phyloP scores from a whole-genome alignment of 2,113 vertebrate genomes.

The Ammospiza caudacuta region DNA sequence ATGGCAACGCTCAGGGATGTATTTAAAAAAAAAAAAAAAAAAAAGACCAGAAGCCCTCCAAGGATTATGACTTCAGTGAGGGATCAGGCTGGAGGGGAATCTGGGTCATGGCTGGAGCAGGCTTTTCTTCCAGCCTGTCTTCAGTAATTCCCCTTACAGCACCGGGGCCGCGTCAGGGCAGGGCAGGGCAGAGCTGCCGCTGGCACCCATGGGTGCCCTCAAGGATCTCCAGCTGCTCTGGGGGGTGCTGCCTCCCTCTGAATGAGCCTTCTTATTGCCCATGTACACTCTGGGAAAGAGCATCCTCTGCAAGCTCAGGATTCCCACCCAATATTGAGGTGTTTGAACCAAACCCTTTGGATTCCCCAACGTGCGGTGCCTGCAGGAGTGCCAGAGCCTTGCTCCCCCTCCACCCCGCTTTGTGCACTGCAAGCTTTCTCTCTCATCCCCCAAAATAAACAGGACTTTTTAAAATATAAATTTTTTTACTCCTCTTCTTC shows the following conservation, averaged over 20 bases:
- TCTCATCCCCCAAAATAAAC: conserved; percentile 48
- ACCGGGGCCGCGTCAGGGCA: neutral
- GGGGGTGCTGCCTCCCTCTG: neutral
- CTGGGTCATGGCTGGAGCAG: conserved; percentile 46
- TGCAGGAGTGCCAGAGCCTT: neutral
- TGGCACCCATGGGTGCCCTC: conserved; percentile 5
- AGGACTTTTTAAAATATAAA: neutral
- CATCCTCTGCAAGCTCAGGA: neutral
- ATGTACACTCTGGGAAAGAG: neutral
- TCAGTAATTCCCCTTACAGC: neutral
- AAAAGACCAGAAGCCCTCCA: conserved; percentile 22
- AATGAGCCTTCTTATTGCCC: fast-evolving
- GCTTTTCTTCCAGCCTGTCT: conserved; percentile 22
- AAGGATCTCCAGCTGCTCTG: neutral
- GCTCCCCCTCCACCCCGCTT: neutral
- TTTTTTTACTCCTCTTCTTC: neutral
- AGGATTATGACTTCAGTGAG: conserved; percentile 52
- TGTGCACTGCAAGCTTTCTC: neutral
- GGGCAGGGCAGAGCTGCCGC: fast-evolving
- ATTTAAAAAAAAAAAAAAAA: neutral
- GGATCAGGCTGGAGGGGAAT: conserved; percentile 57
- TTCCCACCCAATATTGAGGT: neutral
- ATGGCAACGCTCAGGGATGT: conserved; percentile 34
- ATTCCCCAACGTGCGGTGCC: neutral
- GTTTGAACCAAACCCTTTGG: neutral